phyloP scores from a whole-genome alignment of 2,797 vertebrate genomes.

The Mormyrus hasselquistii region DNA sequence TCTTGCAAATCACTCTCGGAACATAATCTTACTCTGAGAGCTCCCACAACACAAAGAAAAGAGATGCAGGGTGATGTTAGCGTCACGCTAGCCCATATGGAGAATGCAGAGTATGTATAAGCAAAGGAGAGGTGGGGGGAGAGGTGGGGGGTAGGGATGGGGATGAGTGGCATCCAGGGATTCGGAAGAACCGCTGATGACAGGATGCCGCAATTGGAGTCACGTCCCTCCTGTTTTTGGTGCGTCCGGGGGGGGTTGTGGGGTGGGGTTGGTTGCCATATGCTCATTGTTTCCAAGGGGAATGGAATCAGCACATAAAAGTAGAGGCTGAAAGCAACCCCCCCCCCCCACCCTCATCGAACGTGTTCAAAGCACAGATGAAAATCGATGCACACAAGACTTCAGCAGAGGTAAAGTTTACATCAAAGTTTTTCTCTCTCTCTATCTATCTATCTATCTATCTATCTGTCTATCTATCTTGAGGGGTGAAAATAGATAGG shows the following conservation, averaged over 20 bases:
- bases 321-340: constrained; percentile 64
- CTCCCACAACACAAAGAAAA: background rate
- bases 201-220: constrained; percentile 79
- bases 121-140: constrained; percentile 49
- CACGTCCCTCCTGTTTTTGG: constrained; percentile 78
- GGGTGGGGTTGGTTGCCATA: constrained; percentile 73
- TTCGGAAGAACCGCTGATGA: constrained; percentile 58
- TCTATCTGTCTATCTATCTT: background rate
- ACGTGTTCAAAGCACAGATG: constrained; percentile 87
- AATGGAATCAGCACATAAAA: constrained; percentile 81
- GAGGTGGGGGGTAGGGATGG: constrained; percentile 29
- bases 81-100: background rate
- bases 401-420: constrained; percentile 61
- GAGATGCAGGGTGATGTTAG: background rate
- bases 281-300: constrained; percentile 77
- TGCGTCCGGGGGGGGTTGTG: constrained; percentile 67
- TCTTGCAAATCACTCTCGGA: background rate
- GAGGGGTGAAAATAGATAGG: background rate
- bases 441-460: background rate
- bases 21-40: background rate
- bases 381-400: constrained; percentile 63
- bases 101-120: background rate
- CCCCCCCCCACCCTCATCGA: constrained; percentile 48
- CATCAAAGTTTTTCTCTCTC: constrained; percentile 57
- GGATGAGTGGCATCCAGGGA: constrained; percentile 63